A percentile compares a stretch with the other conserved stretches of the same genome.
Evolutionary conservation across 2,888 invertebrate species (phyloP).

Genomic region (Aporophyla nigra): DNA sequence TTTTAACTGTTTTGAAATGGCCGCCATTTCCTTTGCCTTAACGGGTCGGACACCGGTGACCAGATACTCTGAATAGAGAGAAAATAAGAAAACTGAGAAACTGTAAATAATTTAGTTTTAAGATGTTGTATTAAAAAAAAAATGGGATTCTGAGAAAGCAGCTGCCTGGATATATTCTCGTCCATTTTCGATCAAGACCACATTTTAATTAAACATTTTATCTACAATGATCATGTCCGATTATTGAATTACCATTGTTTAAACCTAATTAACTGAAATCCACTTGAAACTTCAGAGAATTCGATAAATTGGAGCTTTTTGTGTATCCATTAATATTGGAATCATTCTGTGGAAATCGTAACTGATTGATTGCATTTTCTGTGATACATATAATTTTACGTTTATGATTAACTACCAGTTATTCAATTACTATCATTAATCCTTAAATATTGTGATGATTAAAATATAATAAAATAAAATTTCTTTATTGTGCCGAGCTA

Average conservation of each 20-base stretch:
- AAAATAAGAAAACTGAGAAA: no score
- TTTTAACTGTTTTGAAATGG: no score
- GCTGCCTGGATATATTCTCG: background rate
- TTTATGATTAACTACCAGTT: background rate
- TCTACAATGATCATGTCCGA: background rate
- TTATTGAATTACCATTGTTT: background rate
- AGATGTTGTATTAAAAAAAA: background rate
- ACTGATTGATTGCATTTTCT: slow-evolving; percentile 17
- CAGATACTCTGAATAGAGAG: no score
- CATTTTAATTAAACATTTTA: background rate
- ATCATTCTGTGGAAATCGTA: background rate
- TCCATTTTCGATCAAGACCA: background rate
- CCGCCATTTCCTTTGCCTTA: no score
- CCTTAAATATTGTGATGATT: slow-evolving; percentile 5
- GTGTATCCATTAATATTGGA: slow-evolving; percentile 21
- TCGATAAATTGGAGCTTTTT: background rate
- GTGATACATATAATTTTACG: background rate
- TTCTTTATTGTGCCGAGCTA: background rate
- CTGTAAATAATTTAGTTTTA: background rate
- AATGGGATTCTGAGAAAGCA: background rate
- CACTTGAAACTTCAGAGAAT: slow-evolving; percentile 11
- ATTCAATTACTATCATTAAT: background rate
- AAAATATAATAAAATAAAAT: background rate
- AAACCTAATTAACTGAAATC: slow-evolving; percentile 3
- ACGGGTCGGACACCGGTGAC: no score